These are phyloP conservation scores for Rutpela maculata DNA, from an alignment of 2,888 invertebrate species.

Conservation along the genomic window DNA sequence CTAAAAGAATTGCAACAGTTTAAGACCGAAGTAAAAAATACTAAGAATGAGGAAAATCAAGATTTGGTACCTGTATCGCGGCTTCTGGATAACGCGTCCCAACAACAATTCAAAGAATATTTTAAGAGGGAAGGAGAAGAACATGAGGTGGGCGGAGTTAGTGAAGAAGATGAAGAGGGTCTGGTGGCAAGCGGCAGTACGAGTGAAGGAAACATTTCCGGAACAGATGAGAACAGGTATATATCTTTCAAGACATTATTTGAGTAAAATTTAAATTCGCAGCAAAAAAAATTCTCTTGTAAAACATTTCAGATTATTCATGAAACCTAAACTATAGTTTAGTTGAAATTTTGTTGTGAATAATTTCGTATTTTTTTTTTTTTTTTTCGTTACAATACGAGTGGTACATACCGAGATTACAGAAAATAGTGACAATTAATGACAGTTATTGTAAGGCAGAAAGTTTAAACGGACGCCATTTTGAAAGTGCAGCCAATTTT, in stretches of 20 bases:
- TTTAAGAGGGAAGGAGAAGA: conserved; percentile 77
- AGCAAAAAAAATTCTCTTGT: too few relatives aligned
- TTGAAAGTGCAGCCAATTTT: too few relatives aligned
- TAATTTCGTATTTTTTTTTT: too few relatives aligned
- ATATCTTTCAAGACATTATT: conserved; percentile 62
- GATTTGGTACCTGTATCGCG: conserved; percentile 88
- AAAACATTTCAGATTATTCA: too few relatives aligned
- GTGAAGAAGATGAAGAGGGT: conserved; percentile 87
- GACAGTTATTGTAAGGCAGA: too few relatives aligned
- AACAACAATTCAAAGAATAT: conserved; percentile 80
- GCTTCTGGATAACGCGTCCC: conserved; percentile 84
- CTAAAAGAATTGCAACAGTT: conserved; percentile 59
- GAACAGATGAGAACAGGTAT: conserved; percentile 87
- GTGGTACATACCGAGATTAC: too few relatives aligned
- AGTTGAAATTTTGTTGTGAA: too few relatives aligned
- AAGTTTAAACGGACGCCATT: too few relatives aligned
- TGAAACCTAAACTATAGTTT: too few relatives aligned
- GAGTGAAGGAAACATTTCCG: conserved; percentile 89
- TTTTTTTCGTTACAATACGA: too few relatives aligned
- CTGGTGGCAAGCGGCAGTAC: conserved; percentile 86
- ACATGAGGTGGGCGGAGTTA: conserved; percentile 69
- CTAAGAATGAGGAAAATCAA: conserved; percentile 74
- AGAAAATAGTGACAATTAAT: too few relatives aligned
- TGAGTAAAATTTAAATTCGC: conserved; percentile 27
- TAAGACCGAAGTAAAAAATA: conserved; percentile 59